Evolutionary conservation across 2,888 invertebrate genomes (phyloP), one percentile per base, ranked within the genome.

Genomic region (Tipula helvola): DNA sequence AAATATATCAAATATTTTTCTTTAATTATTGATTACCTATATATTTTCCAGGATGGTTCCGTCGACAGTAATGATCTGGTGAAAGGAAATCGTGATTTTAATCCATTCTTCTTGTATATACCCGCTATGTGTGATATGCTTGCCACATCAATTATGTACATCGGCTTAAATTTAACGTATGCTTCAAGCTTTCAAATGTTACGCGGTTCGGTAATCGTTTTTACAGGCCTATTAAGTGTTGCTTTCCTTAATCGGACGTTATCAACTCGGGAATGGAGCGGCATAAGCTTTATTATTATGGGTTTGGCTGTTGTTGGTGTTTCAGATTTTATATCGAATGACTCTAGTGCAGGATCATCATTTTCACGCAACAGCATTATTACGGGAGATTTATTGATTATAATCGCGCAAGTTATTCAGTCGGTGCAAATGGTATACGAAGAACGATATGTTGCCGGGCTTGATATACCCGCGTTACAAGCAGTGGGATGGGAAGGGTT

Each of bases 151-250:
- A 93, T 96, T 41, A 96, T 98, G 95, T 97, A 98, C 90, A 94
- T 98, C 86, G 98, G 98, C 5, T 92, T 99, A 86, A 97, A 95
- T 89, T 92, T 99, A 90, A 99, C 99, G 0, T 97, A 96, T 90
- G 96, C 97, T 0, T 97, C 97, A 88, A 98, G 97, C 90, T 99
- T 98, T 91, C 98, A 98, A 93, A 98, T 99, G 98, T 94, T 99
- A 89, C 93, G 98, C 92, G 95, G 96, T 86, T 95, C 97, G 86
- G 95, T 97, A 7, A 96, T 98, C 87, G 93, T 98, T 39, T 98
- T 98, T 91, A 97, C 97, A 41, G 98, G 96, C 0, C 91, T 98
- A 4, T 93, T 98, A 7, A 97, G 97, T n/a, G 95, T 96, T 87
- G 95, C 94, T 8, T 97, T 97, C 90, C 92, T 98, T 42, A 93